These are phyloP conservation scores for Chaetorhynchus papuensis DNA, from an alignment of 2,113 vertebrate genomes.

Conservation along the genomic window DNA sequence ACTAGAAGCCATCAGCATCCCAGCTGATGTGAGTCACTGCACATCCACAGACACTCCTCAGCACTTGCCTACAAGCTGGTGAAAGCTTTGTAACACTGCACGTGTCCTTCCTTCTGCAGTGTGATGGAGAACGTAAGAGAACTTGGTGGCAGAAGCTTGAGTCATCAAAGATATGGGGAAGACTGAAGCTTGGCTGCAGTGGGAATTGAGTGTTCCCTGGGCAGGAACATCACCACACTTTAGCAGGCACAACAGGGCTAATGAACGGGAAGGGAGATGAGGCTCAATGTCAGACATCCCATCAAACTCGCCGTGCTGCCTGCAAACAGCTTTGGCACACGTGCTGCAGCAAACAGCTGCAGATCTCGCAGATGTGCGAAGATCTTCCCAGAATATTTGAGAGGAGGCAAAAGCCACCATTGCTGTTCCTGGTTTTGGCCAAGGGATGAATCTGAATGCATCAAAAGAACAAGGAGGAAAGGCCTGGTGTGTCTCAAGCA, in stretches of 20 bases:
- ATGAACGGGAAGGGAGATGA: background rate
- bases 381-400: background rate
- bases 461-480: background rate
- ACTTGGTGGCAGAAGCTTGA: background rate
- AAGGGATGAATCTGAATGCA: background rate
- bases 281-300: background rate
- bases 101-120: fast-evolving
- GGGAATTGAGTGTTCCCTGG: fast-evolving
- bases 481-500: background rate
- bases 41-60: background rate
- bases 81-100: background rate
- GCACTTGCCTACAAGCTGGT: background rate
- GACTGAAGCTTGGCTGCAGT: background rate
- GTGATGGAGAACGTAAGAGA: background rate
- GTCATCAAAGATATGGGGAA: background rate
- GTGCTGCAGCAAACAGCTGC: background rate
- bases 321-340: background rate
- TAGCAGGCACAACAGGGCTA: background rate
- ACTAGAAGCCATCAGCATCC: background rate
- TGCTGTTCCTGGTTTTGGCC: background rate
- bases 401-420: background rate
- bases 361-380: background rate
- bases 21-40: background rate
- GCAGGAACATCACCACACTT: background rate
- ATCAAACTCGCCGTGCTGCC: background rate